Base-by-base conservation (phyloP, 2,888 invertebrate species). In the Chromoteleia sp. region DNA sequence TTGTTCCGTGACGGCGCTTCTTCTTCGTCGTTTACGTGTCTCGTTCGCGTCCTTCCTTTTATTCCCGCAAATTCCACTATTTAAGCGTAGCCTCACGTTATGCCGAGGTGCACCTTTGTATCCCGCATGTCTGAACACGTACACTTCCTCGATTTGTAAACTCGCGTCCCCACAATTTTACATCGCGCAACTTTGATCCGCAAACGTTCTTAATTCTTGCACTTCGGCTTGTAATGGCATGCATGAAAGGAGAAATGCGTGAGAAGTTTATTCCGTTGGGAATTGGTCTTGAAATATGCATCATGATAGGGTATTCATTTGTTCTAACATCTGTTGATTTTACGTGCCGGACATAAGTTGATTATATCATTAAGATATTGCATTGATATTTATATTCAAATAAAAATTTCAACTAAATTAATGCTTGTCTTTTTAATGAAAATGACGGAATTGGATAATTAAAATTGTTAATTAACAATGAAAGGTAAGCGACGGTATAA, bases 161-260 rank as follows among this genome's bases (percentile, higher is more conserved):
- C 61, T 43, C 76, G 70, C 76, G 76, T 68, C 52, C 30, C 30
- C 43, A 36, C 68, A 77, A 70, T 77, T 77, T 77, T 54, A 17
- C 76, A 77, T 68, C 54, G 36, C 45, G 21, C 12, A 68, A 52
- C 45, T 59, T 61, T 77, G 68, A 68, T 77, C 61, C 61, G 59
- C 59, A 52, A 76, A 70, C 65, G 45, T 68, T 33, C 70, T 70
- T 68, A 59, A 76, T 76, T 68, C 61, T 50, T 48, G 52, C 76
- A 25, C 39, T 52, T 52, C 12, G 14, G 50, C 14, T 8, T 43
- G 50, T 59, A 59, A 61, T 68, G 19, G 41, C 52, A 67, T 65
- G 67, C 50, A 75, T 41, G 39, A 59, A 58, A 75, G 39, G 39
- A 3, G 45, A 61, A 76, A 61, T 59, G 58, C 75, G 67, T 75